Conservation (phyloP, 2,797 vertebrate species). For the Merluccius polli region DNA sequence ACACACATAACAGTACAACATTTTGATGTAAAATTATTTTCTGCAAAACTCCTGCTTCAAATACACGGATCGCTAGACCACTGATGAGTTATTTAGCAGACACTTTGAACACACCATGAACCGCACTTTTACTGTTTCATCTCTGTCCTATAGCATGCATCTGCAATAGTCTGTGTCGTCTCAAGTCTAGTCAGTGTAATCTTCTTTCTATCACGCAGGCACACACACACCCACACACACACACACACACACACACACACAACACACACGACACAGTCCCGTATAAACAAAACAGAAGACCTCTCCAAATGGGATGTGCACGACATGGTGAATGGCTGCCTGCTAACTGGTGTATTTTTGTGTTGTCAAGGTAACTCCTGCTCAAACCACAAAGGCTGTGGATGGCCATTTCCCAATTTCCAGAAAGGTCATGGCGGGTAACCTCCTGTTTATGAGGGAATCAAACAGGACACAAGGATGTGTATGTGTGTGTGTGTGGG, state of each 20-base stretch:
- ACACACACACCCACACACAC: background rate
- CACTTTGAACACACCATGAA: background rate
- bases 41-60: background rate
- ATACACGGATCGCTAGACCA: background rate
- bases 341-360: background rate
- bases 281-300: background rate
- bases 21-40: background rate
- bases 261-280: background rate
- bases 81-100: background rate
- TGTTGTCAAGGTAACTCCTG: constrained; percentile 1
- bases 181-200: background rate
- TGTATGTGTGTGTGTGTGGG: background rate
- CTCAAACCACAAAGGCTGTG: constrained; percentile 7
- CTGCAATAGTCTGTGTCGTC: background rate
- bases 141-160: background rate
- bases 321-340: background rate
- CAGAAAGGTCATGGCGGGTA: constrained; percentile 14
- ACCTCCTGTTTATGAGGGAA: constrained; percentile 9
- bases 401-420: constrained; percentile 8
- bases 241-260: too few relatives aligned
- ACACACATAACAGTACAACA: background rate
- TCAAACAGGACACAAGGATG: constrained; percentile 9
- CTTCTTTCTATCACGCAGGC: background rate
- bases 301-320: background rate
- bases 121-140: background rate